Conservation (phyloP, 1,140 invertebrate species). For the Geopemphigus sp. region DNA sequence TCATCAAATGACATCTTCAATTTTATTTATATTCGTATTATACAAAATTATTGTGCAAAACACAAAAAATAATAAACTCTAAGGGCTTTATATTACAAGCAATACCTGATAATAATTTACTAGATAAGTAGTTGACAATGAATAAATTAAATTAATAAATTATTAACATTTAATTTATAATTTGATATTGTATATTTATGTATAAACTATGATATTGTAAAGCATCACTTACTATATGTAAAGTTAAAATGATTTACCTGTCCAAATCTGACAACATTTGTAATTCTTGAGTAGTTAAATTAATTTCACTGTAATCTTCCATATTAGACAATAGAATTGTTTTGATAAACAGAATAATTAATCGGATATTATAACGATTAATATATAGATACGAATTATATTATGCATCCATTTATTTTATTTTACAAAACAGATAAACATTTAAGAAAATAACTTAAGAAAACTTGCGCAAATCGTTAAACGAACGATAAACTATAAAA, state of each 20-base stretch:
- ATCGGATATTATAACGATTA: neutral
- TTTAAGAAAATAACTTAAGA: neutral
- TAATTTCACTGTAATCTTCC: constrained; percentile 59
- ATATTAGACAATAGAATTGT: constrained; percentile 34
- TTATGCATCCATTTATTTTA: neutral
- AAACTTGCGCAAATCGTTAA: constrained; percentile 3
- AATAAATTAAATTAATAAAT: too few relatives aligned
- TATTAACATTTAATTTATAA: too few relatives aligned
- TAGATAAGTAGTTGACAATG: too few relatives aligned
- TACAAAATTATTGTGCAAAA: too few relatives aligned
- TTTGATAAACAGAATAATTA: neutral
- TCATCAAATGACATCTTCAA: too few relatives aligned
- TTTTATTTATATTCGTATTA: too few relatives aligned
- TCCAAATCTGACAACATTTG: constrained; percentile 81
- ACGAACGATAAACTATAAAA: neutral
- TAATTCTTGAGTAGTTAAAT: constrained; percentile 70
- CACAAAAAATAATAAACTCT: too few relatives aligned
- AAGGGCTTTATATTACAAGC: too few relatives aligned
- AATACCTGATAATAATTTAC: too few relatives aligned
- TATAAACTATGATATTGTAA: too few relatives aligned
- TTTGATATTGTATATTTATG: too few relatives aligned
- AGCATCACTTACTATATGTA: too few relatives aligned
- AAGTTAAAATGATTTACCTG: constrained; percentile 63
- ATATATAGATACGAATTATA: neutral
- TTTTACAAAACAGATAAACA: neutral